Conservation (phyloP, 1,140 invertebrate genomes). For the Sarcophaga peregrina region DNA sequence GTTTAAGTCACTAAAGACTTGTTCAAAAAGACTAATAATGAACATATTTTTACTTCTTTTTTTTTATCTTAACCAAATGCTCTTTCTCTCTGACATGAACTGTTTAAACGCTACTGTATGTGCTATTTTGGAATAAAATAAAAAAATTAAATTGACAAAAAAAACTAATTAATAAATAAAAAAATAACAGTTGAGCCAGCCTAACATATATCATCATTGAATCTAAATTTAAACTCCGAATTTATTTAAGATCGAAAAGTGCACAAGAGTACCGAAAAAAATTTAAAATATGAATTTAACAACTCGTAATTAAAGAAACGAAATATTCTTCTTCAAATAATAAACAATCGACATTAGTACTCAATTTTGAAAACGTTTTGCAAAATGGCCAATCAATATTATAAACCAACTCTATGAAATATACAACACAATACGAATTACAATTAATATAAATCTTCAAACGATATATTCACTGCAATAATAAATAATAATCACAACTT, state of each 20-base stretch:
- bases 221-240: conserved; percentile 44
- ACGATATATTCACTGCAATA: too few species aligned
- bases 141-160: conserved; percentile 32
- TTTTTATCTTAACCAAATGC: conserved; percentile 25
- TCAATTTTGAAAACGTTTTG: conserved; percentile 14
- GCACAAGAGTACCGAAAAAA: background rate
- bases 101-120: conserved; percentile 11
- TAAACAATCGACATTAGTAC: background rate
- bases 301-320: conserved; percentile 21
- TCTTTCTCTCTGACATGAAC: conserved; percentile 19
- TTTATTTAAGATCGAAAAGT: conserved; percentile 30
- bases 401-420: background rate
- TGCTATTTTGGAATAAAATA: conserved; percentile 32
- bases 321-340: conserved; percentile 9
- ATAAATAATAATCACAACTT: too few species aligned
- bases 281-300: background rate
- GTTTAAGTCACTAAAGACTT: background rate
- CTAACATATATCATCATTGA: conserved; percentile 54
- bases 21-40: conserved; percentile 25
- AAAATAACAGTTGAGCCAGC: conserved; percentile 51
- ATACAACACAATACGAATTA: conserved; percentile 14
- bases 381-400: background rate
- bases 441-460: too few species aligned
- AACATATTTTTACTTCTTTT: conserved; percentile 28
- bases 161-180: background rate